Evolutionary conservation across 2,113 vertebrate species (phyloP).

Genomic region (Microcebus lehilahytsara): DNA sequence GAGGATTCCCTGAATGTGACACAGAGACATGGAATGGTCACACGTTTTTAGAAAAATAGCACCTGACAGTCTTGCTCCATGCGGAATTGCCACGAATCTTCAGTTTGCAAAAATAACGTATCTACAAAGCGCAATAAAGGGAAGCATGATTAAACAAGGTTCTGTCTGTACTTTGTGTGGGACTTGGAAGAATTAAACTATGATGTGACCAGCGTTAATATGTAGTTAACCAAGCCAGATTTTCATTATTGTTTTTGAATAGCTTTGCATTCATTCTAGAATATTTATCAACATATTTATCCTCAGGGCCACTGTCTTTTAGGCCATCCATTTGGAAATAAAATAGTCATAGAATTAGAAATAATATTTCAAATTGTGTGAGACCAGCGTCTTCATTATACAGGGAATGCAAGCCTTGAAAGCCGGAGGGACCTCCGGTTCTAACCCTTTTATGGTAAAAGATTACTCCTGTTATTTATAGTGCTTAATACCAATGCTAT

Average conservation of each 20-base stretch:
- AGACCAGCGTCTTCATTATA: not conserved
- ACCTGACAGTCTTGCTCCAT: not conserved
- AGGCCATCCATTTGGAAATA: not conserved
- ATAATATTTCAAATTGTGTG: not conserved
- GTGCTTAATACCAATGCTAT: conserved; percentile 33
- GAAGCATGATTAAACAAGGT: not conserved
- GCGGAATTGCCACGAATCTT: not conserved
- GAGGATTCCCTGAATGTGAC: not conserved
- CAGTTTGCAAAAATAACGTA: not conserved
- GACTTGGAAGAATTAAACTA: not conserved
- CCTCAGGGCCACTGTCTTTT: not conserved
- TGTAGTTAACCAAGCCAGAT: not conserved
- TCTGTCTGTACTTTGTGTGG: not conserved
- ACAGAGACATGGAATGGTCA: not conserved
- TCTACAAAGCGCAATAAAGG: not conserved
- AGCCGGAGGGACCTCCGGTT: not conserved
- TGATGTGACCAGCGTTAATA: not conserved
- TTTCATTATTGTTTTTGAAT: conserved; percentile 5
- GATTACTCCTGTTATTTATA: conserved; percentile 47
- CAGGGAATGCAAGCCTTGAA: not conserved
- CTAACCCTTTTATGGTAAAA: conserved; percentile 23
- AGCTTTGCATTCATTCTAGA: conserved; percentile 1
- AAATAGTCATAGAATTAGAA: not conserved
- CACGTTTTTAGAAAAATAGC: not conserved
- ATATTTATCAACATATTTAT: not conserved